Evolutionary conservation across 1,140 invertebrate species (phyloP).

Genomic region (Drosophila erecta): DNA sequence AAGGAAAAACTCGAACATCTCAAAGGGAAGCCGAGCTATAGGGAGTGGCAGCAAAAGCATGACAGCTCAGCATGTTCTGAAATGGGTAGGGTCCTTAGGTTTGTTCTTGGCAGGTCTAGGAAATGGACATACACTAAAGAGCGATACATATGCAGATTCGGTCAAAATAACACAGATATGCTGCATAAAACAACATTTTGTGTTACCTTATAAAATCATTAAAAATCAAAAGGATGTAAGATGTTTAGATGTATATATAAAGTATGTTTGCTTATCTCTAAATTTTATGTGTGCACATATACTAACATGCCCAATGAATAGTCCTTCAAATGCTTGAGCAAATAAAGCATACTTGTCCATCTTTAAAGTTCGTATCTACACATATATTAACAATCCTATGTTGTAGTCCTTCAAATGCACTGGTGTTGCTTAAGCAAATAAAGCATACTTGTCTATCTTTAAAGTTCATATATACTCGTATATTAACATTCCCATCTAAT

Average conservation of each 20-base stretch:
- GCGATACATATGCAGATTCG: constrained; percentile 26
- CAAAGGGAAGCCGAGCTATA: constrained; percentile 23
- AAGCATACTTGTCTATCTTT: too few relatives aligned
- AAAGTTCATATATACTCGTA: not conserved
- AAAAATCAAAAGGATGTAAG: too few relatives aligned
- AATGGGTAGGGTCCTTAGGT: constrained; percentile 21
- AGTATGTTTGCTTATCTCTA: too few relatives aligned
- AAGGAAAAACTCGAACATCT: constrained; percentile 44
- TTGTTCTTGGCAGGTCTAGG: constrained; percentile 9
- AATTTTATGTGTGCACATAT: not conserved
- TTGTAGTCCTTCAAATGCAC: too few relatives aligned
- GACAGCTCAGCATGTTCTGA: constrained; percentile 51
- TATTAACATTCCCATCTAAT: constrained; percentile 47
- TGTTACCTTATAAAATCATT: too few relatives aligned
- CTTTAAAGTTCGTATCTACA: too few relatives aligned
- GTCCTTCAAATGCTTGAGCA: constrained; percentile 22
- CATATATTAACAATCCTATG: constrained; percentile 41
- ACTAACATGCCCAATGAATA: constrained; percentile 42
- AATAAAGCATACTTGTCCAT: too few relatives aligned
- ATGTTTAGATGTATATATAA: too few relatives aligned
- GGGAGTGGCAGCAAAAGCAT: constrained; percentile 14
- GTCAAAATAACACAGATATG: constrained; percentile 8
- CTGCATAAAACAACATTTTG: not conserved
- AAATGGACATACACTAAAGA: constrained; percentile 11
- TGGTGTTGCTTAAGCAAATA: too few relatives aligned